Percentiles rank a stretch among this genome's conserved stretches.
phyloP scores from a whole-genome alignment of 2,888 invertebrate species.

The Drosophila meridionalis region DNA sequence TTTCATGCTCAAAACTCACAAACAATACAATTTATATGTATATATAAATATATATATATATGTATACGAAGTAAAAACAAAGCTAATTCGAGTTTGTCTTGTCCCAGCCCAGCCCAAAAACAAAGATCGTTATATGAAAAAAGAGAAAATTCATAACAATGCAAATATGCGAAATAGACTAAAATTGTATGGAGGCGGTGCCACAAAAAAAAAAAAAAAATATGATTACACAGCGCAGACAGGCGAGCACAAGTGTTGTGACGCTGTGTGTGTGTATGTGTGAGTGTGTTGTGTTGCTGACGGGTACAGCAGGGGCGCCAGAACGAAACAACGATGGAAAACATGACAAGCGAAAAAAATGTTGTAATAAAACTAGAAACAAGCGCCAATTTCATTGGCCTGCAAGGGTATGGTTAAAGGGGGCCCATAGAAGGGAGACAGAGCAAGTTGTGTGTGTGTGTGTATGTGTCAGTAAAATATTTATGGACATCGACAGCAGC shows the following conservation, averaged over 20 bases:
- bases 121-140: slow-evolving; percentile 31
- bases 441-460: slow-evolving; percentile 16
- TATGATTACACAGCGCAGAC: slow-evolving; percentile 61
- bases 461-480: slow-evolving; percentile 54
- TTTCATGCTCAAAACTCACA: slow-evolving; percentile 21
- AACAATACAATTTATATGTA: slow-evolving; percentile 3
- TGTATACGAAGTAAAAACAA: slow-evolving; percentile 20
- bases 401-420: slow-evolving; percentile 30
- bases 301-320: slow-evolving; percentile 72
- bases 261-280: slow-evolving; percentile 12
- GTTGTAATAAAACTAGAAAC: slow-evolving; percentile 76
- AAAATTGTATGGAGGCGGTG: slow-evolving; percentile 36
- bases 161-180: slow-evolving; percentile 66
- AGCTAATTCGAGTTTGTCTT: slow-evolving; percentile 43
- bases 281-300: slow-evolving; percentile 29
- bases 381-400: slow-evolving; percentile 72
- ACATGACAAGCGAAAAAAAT: slow-evolving; percentile 66
- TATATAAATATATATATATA: background rate
- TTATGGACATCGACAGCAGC: slow-evolving; percentile 69
- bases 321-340: slow-evolving; percentile 65
- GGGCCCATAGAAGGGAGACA: slow-evolving; percentile 1
- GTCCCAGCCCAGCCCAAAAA: slow-evolving; percentile 9
- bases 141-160: slow-evolving; percentile 64
- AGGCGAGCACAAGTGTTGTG: slow-evolving; percentile 32
- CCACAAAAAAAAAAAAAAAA: slow-evolving; percentile 28